Evolutionary conservation across 2,888 invertebrate species (phyloP).

Genomic region (Lepidonotus clava): DNA sequence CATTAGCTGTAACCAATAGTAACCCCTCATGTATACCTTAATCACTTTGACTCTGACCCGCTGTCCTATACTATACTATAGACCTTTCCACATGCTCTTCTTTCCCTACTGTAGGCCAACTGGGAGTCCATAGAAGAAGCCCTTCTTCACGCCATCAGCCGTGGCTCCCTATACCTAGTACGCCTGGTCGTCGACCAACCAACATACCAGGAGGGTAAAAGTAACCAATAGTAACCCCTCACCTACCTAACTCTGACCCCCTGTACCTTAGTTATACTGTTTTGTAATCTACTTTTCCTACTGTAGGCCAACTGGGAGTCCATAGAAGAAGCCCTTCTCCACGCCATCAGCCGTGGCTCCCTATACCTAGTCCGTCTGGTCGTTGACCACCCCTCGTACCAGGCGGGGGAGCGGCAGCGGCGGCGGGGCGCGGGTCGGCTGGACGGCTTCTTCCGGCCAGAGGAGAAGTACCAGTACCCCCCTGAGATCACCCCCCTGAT

Average conservation of each 20-base stretch:
- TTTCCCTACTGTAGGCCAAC: not conserved
- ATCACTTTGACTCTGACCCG: too few relatives aligned
- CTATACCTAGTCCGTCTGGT: slow-evolving; percentile 64
- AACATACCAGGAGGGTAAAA: slow-evolving; percentile 51
- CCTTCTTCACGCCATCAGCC: slow-evolving; percentile 67
- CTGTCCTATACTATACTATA: too few relatives aligned
- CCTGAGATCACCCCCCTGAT: slow-evolving; percentile 85
- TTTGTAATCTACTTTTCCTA: not conserved
- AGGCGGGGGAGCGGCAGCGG: not conserved
- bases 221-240: too few relatives aligned
- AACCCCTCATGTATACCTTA: too few relatives aligned
- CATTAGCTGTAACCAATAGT: too few relatives aligned
- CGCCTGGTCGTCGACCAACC: slow-evolving; percentile 66
- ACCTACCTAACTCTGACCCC: too few relatives aligned
- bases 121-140: too few relatives aligned
- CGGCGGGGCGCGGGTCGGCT: not conserved
- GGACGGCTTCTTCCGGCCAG: slow-evolving; percentile 56
- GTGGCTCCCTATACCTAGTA: slow-evolving; percentile 61
- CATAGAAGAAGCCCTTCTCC: slow-evolving; percentile 66
- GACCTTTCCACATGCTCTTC: not conserved
- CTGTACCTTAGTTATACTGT: too few relatives aligned
- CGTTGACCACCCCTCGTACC: slow-evolving; percentile 65
- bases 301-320: slow-evolving; percentile 81
- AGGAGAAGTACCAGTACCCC: slow-evolving; percentile 82
- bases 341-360: slow-evolving; percentile 64